Percentiles rank a stretch among this genome's conserved stretches.
Conservation (phyloP, 1,140 invertebrate species). For the Lepeophtheirus salmonis region DNA sequence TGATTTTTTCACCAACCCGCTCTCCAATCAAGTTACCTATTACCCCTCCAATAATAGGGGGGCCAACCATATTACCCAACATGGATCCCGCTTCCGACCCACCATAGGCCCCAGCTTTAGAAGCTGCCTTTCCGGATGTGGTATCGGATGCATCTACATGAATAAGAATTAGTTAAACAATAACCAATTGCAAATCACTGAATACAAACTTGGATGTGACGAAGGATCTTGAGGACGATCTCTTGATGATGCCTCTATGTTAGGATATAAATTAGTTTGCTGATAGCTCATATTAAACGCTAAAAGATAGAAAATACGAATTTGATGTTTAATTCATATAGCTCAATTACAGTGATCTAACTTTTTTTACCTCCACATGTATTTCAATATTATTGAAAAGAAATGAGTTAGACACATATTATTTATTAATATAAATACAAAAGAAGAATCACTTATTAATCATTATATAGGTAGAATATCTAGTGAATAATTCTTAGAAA, state of each 20-base stretch:
- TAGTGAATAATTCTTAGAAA: too few relatives aligned
- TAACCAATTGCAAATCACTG: neutral
- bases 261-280: neutral
- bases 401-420: too few relatives aligned
- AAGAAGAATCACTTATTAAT: too few relatives aligned
- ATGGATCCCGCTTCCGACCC: conserved; percentile 17
- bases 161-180: neutral
- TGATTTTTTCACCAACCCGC: conserved; percentile 9
- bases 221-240: too few relatives aligned
- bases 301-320: too few relatives aligned
- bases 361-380: too few relatives aligned
- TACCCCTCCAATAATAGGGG: conserved; percentile 13
- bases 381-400: too few relatives aligned
- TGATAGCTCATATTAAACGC: conserved; percentile 1
- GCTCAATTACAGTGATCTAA: too few relatives aligned
- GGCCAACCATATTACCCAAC: conserved; percentile 11
- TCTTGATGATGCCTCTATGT: neutral
- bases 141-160: neutral
- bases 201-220: neutral
- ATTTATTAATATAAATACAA: too few relatives aligned
- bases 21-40: conserved; percentile 16
- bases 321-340: too few relatives aligned
- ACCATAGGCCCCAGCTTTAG: conserved; percentile 15
- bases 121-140: conserved; percentile 4
- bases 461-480: too few relatives aligned